Evolutionary conservation across 1,140 invertebrate genomes (phyloP).

Genomic region (Drosophila chauvacae): DNA sequence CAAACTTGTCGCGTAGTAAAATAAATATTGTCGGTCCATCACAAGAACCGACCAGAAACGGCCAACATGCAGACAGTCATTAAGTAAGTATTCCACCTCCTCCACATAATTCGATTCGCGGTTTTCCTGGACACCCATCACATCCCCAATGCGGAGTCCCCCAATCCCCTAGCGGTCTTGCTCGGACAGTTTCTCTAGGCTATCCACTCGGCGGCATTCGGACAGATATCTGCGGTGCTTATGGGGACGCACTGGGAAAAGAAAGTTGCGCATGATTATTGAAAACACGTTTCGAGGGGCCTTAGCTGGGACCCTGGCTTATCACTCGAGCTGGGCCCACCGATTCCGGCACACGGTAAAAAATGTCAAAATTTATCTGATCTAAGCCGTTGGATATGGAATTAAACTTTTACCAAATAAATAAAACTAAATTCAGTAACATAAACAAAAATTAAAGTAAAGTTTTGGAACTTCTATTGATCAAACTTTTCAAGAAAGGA

Average conservation of each 20-base stretch:
- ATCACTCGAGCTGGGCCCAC: conserved; percentile 28
- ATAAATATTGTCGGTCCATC: conserved; percentile 45
- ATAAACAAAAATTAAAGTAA: too few relatives aligned
- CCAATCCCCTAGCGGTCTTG: conserved; percentile 1
- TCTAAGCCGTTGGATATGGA: neutral
- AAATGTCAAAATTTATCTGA: neutral
- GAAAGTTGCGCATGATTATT: conserved; percentile 80
- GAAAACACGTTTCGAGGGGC: conserved; percentile 65
- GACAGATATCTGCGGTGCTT: conserved; percentile 17
- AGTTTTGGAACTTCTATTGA: neutral
- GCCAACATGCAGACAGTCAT: conserved; percentile 80
- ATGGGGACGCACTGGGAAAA: conserved; percentile 56
- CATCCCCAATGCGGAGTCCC: neutral
- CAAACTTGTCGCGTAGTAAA: conserved; percentile 33
- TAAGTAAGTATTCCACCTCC: conserved; percentile 66
- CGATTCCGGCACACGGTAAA: conserved; percentile 23
- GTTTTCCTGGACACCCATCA: conserved; percentile 8
- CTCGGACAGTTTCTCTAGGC: conserved; percentile 40
- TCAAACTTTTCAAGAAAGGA: neutral
- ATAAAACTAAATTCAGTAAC: neutral
- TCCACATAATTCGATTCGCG: conserved; percentile 9
- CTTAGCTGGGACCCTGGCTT: conserved; percentile 30
- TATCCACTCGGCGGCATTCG: conserved; percentile 15
- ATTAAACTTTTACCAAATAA: neutral
- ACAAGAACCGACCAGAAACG: conserved; percentile 8